phyloP scores from a whole-genome alignment of 2,888 invertebrate genomes.

The Harpagoxenus sublaevis region DNA sequence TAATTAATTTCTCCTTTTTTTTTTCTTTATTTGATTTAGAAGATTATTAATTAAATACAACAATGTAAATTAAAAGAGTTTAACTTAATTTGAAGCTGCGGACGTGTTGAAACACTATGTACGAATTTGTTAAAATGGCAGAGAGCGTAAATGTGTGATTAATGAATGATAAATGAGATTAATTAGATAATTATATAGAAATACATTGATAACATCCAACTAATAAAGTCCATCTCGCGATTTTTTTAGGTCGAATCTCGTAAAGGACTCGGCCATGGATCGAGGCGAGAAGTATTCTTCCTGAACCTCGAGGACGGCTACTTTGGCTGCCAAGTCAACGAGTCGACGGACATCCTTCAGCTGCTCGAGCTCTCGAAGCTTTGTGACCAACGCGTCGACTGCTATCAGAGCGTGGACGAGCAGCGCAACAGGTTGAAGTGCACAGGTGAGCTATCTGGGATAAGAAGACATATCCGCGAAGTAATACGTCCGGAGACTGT shows the following conservation, averaged over 20 bases:
- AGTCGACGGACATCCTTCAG: conserved; percentile 97
- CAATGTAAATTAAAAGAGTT: neutral
- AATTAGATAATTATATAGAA: neutral
- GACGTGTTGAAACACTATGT: neutral
- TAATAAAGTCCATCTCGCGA: neutral
- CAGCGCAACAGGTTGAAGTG: conserved; percentile 96
- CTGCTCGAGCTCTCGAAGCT: conserved; percentile 97
- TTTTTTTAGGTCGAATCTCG: conserved; percentile 90
- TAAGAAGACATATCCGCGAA: neutral
- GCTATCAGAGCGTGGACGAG: conserved; percentile 97
- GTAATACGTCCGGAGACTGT: neutral
- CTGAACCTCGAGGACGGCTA: conserved; percentile 98
- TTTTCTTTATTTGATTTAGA: neutral
- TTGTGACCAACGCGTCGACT: conserved; percentile 96
- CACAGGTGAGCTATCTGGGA: conserved; percentile 90
- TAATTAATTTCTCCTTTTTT: neutral
- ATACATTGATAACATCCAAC: neutral
- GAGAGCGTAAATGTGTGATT: neutral
- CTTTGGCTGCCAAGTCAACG: conserved; percentile 99
- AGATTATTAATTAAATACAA: neutral
- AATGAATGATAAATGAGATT: too few species aligned
- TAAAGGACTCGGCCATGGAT: conserved; percentile 93
- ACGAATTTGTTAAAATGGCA: neutral
- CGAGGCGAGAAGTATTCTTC: conserved; percentile 97
- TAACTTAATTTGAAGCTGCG: neutral